Evolutionary conservation across 2,888 invertebrate species (phyloP).

Genomic region (Aricia artaxerxes): DNA sequence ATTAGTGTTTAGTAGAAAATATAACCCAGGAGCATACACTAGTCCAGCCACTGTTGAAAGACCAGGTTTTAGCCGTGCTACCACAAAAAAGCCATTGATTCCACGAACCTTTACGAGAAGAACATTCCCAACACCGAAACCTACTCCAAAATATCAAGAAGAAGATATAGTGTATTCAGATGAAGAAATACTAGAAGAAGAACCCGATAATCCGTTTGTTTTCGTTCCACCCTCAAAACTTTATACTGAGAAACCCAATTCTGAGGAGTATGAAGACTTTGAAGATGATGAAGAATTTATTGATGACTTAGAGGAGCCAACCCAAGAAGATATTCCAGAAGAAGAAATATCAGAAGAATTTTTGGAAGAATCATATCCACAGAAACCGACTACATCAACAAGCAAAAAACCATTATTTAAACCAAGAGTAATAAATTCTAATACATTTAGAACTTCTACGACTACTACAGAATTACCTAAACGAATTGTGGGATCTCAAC

Average conservation of each 20-base stretch:
- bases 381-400: slow-evolving; percentile 54
- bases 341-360: slow-evolving; percentile 51
- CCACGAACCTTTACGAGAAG: slow-evolving; percentile 63
- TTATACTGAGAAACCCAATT: slow-evolving; percentile 65
- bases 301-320: slow-evolving; percentile 44
- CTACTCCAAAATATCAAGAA: slow-evolving; percentile 59
- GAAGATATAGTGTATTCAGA: slow-evolving; percentile 66
- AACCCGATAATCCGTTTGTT: slow-evolving; percentile 65
- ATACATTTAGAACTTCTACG: slow-evolving; percentile 70
- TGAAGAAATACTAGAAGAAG: slow-evolving; percentile 60
- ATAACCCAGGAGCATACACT: slow-evolving; percentile 71
- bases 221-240: slow-evolving; percentile 70
- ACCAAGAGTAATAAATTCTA: slow-evolving; percentile 65
- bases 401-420: slow-evolving; percentile 62
- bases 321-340: slow-evolving; percentile 44
- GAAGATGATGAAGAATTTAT: slow-evolving; percentile 46
- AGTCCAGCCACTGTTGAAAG: slow-evolving; percentile 66
- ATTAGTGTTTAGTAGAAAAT: slow-evolving; percentile 71
- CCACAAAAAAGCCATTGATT: slow-evolving; percentile 63
- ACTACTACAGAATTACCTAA: slow-evolving; percentile 67
- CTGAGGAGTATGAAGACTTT: slow-evolving; percentile 50
- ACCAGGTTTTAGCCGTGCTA: slow-evolving; percentile 55
- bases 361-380: slow-evolving; percentile 47
- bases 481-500: slow-evolving; percentile 44
- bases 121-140: slow-evolving; percentile 67